Percentiles rank a stretch among this genome's conserved stretches.
Conservation (phyloP, 2,888 invertebrate species). For the Malacosoma neustria region DNA sequence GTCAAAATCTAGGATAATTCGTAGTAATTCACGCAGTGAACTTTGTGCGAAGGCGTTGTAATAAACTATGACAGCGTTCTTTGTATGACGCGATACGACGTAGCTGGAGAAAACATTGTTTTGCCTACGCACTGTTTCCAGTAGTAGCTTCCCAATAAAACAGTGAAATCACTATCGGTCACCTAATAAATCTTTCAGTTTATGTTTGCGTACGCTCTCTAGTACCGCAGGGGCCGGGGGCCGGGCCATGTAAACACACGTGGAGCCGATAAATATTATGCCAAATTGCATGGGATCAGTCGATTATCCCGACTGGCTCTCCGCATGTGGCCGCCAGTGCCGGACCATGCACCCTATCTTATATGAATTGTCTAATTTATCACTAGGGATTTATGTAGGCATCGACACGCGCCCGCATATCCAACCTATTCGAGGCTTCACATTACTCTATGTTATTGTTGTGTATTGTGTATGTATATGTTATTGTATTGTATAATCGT, state of each 20-base stretch:
- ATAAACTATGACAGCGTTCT: constrained; percentile 23
- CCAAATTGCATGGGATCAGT: constrained; percentile 34
- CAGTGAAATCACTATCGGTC: constrained; percentile 8
- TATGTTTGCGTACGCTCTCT: neutral
- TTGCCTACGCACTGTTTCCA: neutral
- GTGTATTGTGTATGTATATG: too few species aligned
- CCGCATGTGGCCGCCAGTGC: constrained; percentile 29
- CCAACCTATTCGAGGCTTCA: constrained; percentile 19
- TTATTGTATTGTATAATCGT: neutral
- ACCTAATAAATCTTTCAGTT: constrained; percentile 2
- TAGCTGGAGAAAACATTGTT: neutral
- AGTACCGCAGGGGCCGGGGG: neutral
- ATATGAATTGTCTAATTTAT: constrained; percentile 57
- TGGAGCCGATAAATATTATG: constrained; percentile 23
- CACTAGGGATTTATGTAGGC: constrained; percentile 50
- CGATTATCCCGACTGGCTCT: constrained; percentile 34
- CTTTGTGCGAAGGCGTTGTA: constrained; percentile 15
- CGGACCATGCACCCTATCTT: constrained; percentile 36
- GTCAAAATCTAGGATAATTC: constrained; percentile 2
- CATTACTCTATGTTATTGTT: neutral
- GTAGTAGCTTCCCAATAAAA: constrained; percentile 1
- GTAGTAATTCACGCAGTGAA: constrained; percentile 8
- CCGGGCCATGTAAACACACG: neutral
- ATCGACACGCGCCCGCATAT: constrained; percentile 46
- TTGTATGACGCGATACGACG: constrained; percentile 11